Percentiles rank a stretch among this genome's conserved stretches.
Conservation (phyloP, 2,888 invertebrate genomes). For the Elysia crispata region DNA sequence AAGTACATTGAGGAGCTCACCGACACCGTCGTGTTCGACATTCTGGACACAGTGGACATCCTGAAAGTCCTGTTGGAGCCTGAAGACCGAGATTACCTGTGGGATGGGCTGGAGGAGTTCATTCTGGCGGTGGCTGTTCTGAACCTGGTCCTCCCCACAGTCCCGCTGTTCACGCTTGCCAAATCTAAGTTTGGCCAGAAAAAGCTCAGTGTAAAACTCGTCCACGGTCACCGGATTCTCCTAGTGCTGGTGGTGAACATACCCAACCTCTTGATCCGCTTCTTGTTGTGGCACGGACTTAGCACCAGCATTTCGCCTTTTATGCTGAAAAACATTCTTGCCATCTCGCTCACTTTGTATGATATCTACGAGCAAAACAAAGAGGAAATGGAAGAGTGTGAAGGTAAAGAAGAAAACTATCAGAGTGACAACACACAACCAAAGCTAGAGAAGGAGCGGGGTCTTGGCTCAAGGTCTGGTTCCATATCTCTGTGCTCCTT, state of each 20-base stretch:
- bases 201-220: constrained; percentile 65
- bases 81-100: constrained; percentile 60
- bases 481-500: too few species aligned
- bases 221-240: constrained; percentile 47
- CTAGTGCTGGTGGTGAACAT: constrained; percentile 74
- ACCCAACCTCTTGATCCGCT: constrained; percentile 80
- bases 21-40: constrained; percentile 80
- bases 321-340: constrained; percentile 80
- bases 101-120: constrained; percentile 76
- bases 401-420: background rate
- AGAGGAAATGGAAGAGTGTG: constrained; percentile 22
- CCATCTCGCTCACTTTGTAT: constrained; percentile 78
- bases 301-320: constrained; percentile 80
- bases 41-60: constrained; percentile 80
- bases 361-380: constrained; percentile 61
- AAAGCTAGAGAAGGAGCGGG: too few species aligned
- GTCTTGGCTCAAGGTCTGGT: too few species aligned
- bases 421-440: too few species aligned
- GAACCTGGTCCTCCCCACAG: constrained; percentile 80
- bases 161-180: constrained; percentile 80
- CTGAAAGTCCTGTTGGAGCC: constrained; percentile 78
- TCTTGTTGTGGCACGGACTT: constrained; percentile 80
- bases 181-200: constrained; percentile 77
- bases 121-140: constrained; percentile 79
- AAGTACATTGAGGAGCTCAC: constrained; percentile 79